Evolutionary conservation across 64 coral and sea anemone species (phyloP).

Genomic region (Acropora yongei): DNA sequence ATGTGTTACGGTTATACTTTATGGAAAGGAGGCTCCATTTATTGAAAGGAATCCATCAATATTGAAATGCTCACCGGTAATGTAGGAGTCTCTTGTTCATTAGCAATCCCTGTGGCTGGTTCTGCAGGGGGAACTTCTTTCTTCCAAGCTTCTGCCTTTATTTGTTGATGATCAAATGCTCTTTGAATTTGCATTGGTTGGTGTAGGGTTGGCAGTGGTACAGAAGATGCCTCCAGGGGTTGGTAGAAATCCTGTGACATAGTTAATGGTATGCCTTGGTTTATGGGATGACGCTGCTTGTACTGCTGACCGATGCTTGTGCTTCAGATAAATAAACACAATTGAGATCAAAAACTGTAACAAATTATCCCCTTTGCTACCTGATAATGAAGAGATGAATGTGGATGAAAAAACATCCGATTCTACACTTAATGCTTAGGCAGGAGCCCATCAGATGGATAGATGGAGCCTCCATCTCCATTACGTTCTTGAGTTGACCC

Average conservation of each 20-base stretch:
- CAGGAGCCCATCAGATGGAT: too few relatives aligned
- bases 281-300: neutral
- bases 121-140: neutral
- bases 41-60: neutral
- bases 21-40: too few relatives aligned
- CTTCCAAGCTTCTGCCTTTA: neutral
- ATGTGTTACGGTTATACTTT: too few relatives aligned
- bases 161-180: neutral
- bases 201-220: conserved; percentile 6
- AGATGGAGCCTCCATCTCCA: too few relatives aligned
- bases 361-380: too few relatives aligned
- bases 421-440: too few relatives aligned
- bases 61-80: conserved; percentile 14
- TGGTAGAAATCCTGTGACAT: neutral
- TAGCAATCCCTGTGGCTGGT: neutral
- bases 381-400: too few relatives aligned
- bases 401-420: too few relatives aligned
- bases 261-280: conserved; percentile 11
- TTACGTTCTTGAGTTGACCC: too few relatives aligned
- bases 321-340: neutral
- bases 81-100: neutral
- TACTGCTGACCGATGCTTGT: neutral
- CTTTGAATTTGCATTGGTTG: conserved; percentile 5
- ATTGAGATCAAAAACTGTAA: neutral
- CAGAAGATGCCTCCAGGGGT: neutral